phyloP scores from a whole-genome alignment of 2,797 vertebrate genomes.

The Crocidura indochinensis region DNA sequence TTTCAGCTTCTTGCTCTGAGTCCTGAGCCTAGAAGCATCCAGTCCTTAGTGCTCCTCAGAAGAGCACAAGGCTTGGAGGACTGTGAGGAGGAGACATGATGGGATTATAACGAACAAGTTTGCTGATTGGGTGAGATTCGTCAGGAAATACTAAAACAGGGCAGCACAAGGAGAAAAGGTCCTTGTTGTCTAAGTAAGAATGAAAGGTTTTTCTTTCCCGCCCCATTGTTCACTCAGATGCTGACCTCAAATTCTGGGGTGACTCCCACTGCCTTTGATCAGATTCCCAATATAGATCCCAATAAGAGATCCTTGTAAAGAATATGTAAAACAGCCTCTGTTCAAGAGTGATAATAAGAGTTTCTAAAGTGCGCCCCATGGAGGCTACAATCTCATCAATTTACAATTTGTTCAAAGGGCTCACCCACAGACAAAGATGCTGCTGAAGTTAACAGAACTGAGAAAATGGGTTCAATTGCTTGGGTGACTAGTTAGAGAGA shows the following conservation, averaged over 20 bases:
- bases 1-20: constrained; percentile 64
- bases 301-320: constrained; percentile 56
- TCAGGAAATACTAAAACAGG: constrained; percentile 81
- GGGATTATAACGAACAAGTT: constrained; percentile 67
- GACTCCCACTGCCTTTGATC: constrained; percentile 71
- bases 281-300: constrained; percentile 32
- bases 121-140: constrained; percentile 77
- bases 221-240: constrained; percentile 68
- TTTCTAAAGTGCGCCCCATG: constrained; percentile 62
- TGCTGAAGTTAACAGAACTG: constrained; percentile 54
- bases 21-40: background rate
- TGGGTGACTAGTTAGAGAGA: background rate
- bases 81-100: constrained; percentile 69
- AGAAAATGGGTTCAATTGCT: background rate
- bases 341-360: constrained; percentile 46
- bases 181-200: constrained; percentile 51
- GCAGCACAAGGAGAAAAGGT: constrained; percentile 2
- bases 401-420: constrained; percentile 65
- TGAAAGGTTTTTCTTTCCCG: constrained; percentile 5
- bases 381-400: constrained; percentile 35
- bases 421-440: constrained; percentile 69
- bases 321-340: constrained; percentile 71
- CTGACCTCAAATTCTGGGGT: constrained; percentile 65
- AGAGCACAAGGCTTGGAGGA: constrained; percentile 65
- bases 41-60: constrained; percentile 25